These are phyloP conservation scores for Cataglyphis albicans DNA, from an alignment of 2,888 invertebrate species.

Conservation along the genomic window DNA sequence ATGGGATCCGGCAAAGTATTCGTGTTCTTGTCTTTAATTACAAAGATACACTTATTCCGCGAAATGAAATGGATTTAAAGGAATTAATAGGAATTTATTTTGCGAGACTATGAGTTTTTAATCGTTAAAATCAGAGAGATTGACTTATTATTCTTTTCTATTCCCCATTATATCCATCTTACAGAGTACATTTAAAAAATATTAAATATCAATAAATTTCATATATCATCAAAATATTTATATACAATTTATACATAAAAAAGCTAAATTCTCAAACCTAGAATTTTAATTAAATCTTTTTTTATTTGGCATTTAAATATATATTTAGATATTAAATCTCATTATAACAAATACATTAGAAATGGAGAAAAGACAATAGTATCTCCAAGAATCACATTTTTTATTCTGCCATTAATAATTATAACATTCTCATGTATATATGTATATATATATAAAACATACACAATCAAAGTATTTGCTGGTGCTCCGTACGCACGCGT, in stretches of 20 bases:
- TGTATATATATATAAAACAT: too few relatives aligned
- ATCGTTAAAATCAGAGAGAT: neutral
- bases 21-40: slow-evolving; percentile 30
- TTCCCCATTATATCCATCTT: neutral
- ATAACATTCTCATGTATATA: neutral
- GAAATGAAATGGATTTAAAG: neutral
- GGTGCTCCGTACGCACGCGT: slow-evolving; percentile 31
- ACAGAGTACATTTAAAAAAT: neutral
- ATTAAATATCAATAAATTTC: neutral
- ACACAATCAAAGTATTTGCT: slow-evolving; percentile 43
- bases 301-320: neutral
- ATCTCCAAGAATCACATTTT: neutral
- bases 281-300: neutral
- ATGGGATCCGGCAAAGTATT: slow-evolving; percentile 16
- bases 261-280: neutral
- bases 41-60: neutral
- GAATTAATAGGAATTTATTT: neutral
- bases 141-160: neutral
- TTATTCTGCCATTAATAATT: neutral
- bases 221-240: neutral
- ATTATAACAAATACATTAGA: neutral
- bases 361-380: neutral
- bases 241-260: neutral
- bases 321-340: neutral
- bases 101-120: neutral